Conservation (phyloP, 2,888 invertebrate genomes). For the Eupithecia dodoneata region DNA sequence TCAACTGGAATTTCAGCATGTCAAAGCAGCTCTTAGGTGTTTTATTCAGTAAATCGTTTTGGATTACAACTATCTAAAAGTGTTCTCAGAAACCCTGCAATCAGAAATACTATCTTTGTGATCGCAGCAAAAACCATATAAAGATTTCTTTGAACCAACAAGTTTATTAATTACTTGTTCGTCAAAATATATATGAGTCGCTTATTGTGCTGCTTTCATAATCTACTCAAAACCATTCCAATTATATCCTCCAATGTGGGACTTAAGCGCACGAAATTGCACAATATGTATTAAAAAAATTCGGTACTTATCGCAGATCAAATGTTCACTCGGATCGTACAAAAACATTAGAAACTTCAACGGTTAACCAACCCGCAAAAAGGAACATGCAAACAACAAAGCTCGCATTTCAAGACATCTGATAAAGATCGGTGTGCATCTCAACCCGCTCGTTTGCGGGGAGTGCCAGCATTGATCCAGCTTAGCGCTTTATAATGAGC, state of each 20-base stretch:
- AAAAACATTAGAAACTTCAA: background rate
- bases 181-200: background rate
- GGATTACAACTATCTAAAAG: background rate
- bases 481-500: constrained; percentile 71
- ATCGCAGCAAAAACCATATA: background rate
- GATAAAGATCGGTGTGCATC: constrained; percentile 39
- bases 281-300: background rate
- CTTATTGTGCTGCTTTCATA: background rate
- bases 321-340: background rate
- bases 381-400: constrained; percentile 9
- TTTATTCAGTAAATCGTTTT: background rate
- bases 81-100: background rate
- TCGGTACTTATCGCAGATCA: background rate
- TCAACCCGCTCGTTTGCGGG: constrained; percentile 50
- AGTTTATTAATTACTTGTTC: too few species aligned
- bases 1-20: background rate
- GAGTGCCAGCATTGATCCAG: constrained; percentile 58
- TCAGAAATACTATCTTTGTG: too few species aligned
- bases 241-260: background rate
- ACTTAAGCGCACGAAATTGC: background rate
- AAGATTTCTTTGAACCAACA: background rate
- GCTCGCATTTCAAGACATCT: constrained; percentile 35
- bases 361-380: background rate
- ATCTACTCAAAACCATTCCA: background rate
- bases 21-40: background rate